Percentiles rank a stretch among this genome's conserved stretches.
phyloP scores from a whole-genome alignment of 1,140 invertebrate genomes.

The Marisa cornuarietis region DNA sequence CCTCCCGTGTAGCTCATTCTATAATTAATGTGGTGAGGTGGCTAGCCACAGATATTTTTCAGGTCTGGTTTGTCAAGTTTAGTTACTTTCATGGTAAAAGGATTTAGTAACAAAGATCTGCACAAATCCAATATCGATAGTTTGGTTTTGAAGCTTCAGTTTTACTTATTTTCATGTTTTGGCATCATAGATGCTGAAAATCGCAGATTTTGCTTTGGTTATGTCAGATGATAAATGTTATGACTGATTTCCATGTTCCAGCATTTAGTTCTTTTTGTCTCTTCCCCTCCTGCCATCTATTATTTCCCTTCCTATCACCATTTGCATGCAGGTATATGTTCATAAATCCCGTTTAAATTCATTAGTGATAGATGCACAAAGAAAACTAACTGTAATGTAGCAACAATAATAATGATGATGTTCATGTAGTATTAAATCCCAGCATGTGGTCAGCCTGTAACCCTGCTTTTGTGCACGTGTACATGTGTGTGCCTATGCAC shows the following conservation, averaged over 20 bases:
- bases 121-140: no score
- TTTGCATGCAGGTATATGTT: no score
- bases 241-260: not conserved
- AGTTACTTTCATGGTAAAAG: no score
- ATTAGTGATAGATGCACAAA: no score
- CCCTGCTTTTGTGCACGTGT: not conserved
- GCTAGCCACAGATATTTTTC: not conserved
- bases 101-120: no score
- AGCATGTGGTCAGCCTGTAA: not conserved
- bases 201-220: not conserved
- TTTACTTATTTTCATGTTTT: no score
- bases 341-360: no score
- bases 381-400: no score
- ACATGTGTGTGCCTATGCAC: not conserved
- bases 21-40: not conserved
- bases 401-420: no score
- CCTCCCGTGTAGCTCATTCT: not conserved
- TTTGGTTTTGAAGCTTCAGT: no score
- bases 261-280: not conserved
- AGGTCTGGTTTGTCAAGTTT: no score
- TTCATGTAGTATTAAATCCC: no score
- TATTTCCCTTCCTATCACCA: not conserved
- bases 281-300: not conserved
- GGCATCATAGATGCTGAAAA: not conserved
- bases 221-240: not conserved